phyloP scores from a whole-genome alignment of 2,797 vertebrate genomes.

The Chaetophractus vellerosus region DNA sequence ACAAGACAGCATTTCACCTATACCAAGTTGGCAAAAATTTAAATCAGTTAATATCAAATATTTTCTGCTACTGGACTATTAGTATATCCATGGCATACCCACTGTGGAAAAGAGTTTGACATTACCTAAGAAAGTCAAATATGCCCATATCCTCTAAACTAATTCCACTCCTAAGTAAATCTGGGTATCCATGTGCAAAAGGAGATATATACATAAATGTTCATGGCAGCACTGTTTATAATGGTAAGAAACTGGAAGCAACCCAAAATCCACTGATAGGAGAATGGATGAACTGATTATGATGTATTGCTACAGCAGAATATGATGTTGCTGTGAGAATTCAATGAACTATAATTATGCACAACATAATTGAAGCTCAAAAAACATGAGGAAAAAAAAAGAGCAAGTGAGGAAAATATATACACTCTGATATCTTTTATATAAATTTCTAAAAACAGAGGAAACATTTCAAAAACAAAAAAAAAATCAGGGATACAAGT shows the following conservation, averaged over 20 bases:
- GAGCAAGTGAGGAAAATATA: background rate
- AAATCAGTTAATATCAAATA: slow-evolving; percentile 11
- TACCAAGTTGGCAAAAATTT: background rate
- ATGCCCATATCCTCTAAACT: background rate
- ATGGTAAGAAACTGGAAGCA: background rate
- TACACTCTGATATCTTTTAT: background rate
- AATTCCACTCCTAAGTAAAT: background rate
- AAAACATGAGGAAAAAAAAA: slow-evolving; percentile 40
- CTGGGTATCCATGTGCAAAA: background rate
- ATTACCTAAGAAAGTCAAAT: background rate
- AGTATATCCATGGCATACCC: background rate
- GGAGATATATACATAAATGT: background rate
- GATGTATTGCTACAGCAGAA: background rate
- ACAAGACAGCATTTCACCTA: background rate
- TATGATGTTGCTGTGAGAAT: background rate
- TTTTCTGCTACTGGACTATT: slow-evolving; percentile 24
- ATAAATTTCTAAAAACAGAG: slow-evolving; percentile 20
- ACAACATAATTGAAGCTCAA: slow-evolving; percentile 4
- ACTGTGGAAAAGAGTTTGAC: background rate
- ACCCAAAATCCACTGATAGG: background rate
- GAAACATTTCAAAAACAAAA: slow-evolving; percentile 30
- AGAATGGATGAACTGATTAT: background rate
- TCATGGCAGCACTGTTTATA: background rate
- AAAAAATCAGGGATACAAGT: background rate
- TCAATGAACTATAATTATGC: background rate